Evolutionary conservation across 1,140 invertebrate species (phyloP).

Genomic region (Drosophila kepulauana): DNA sequence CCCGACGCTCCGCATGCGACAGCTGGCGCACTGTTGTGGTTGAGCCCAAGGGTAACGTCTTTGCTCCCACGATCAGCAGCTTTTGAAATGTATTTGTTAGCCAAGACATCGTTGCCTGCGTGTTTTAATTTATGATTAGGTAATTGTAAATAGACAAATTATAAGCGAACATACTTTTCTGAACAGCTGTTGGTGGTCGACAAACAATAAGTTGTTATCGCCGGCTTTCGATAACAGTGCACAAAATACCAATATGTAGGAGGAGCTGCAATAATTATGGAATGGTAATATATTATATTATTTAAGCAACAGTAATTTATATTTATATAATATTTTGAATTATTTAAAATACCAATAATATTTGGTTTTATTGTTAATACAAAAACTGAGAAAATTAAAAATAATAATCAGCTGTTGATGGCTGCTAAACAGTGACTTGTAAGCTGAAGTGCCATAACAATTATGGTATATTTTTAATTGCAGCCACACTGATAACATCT

Average conservation of each 20-base stretch:
- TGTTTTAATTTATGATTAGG: slow-evolving; percentile 63
- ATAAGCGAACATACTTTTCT: neutral
- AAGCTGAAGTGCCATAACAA: neutral
- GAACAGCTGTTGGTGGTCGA: slow-evolving; percentile 34
- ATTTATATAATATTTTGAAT: too few species aligned
- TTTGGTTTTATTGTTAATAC: too few species aligned
- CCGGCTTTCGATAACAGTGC: neutral
- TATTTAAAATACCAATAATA: too few species aligned
- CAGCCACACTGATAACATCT: neutral
- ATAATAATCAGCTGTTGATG: too few species aligned
- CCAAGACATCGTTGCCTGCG: slow-evolving; percentile 58
- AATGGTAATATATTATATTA: too few species aligned
- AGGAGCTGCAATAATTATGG: too few species aligned
- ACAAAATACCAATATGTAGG: neutral
- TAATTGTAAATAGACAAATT: slow-evolving; percentile 65
- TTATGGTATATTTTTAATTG: neutral
- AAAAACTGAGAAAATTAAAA: too few species aligned
- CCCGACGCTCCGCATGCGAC: slow-evolving; percentile 89
- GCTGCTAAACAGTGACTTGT: too few species aligned
- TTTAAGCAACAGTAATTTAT: too few species aligned
- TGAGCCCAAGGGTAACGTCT: slow-evolving; percentile 21
- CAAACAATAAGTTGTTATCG: neutral
- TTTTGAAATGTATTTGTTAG: slow-evolving; percentile 56
- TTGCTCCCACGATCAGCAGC: slow-evolving; percentile 36
- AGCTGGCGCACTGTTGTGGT: slow-evolving; percentile 85